Conservation (phyloP, 2,113 vertebrate genomes). For the Syngnathus floridae region DNA sequence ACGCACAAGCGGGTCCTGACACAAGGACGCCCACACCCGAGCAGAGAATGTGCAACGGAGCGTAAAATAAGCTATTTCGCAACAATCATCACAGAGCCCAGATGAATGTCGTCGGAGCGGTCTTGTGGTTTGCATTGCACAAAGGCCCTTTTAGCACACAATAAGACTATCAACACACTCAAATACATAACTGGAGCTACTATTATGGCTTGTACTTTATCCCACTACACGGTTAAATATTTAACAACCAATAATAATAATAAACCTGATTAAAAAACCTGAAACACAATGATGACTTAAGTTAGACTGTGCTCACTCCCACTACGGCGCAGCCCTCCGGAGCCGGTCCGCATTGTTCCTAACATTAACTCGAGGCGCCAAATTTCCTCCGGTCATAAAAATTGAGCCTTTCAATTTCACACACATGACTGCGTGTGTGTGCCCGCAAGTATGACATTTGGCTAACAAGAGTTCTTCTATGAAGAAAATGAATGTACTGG, state of each 20-base stretch:
- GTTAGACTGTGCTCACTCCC: no score
- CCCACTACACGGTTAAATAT: no score
- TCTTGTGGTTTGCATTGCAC: slow-evolving; percentile 41
- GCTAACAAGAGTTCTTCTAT: slow-evolving; percentile 43
- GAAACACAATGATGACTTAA: no score
- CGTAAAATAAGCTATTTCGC: slow-evolving; percentile 47
- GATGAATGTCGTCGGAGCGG: slow-evolving; percentile 26
- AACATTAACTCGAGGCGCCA: no score
- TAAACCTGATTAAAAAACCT: no score
- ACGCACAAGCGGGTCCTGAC: slow-evolving; percentile 14
- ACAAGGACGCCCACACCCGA: slow-evolving; percentile 16
- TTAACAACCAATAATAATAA: no score
- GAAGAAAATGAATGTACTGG: slow-evolving; percentile 18
- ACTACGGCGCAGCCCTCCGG: no score
- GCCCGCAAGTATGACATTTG: slow-evolving; percentile 16
- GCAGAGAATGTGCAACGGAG: slow-evolving; percentile 31
- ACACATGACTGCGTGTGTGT: neutral
- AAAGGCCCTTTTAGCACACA: slow-evolving; percentile 18
- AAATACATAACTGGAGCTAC: neutral
- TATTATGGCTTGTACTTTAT: neutral
- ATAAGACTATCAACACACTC: neutral
- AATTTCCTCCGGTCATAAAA: no score
- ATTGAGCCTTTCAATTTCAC: no score
- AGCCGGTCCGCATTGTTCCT: no score
- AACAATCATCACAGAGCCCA: slow-evolving; percentile 44